Conservation (phyloP, 1,140 invertebrate species). For the Pogonus chalceus region DNA sequence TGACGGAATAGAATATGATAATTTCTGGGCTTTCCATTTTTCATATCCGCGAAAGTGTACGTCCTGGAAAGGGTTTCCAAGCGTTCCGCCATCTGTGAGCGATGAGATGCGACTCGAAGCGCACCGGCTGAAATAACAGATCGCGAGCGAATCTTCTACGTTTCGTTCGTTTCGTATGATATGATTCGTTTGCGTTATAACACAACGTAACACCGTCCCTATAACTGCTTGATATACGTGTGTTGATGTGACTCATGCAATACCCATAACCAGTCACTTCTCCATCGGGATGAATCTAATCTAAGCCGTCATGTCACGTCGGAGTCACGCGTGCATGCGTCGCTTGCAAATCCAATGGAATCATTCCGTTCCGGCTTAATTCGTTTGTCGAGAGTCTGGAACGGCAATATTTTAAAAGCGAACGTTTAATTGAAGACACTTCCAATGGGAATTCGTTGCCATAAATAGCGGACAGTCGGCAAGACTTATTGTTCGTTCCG, state of each 20-base stretch:
- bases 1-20: neutral
- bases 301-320: neutral
- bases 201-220: neutral
- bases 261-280: no score
- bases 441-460: neutral
- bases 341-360: neutral
- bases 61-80: neutral
- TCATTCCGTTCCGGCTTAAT: neutral
- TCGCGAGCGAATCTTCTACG: neutral
- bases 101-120: neutral
- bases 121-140: neutral
- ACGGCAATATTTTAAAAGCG: conserved; percentile 2
- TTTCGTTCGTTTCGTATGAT: no score
- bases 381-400: neutral
- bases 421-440: neutral
- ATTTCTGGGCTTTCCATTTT: neutral
- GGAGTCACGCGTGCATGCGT: neutral
- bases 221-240: no score
- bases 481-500: neutral
- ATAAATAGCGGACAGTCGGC: neutral
- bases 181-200: neutral
- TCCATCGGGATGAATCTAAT: neutral
- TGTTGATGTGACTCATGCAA: no score
- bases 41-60: neutral
- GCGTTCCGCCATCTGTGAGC: neutral